Evolutionary conservation across 1,140 invertebrate genomes (phyloP).

Genomic region (Hetaerina americana): DNA sequence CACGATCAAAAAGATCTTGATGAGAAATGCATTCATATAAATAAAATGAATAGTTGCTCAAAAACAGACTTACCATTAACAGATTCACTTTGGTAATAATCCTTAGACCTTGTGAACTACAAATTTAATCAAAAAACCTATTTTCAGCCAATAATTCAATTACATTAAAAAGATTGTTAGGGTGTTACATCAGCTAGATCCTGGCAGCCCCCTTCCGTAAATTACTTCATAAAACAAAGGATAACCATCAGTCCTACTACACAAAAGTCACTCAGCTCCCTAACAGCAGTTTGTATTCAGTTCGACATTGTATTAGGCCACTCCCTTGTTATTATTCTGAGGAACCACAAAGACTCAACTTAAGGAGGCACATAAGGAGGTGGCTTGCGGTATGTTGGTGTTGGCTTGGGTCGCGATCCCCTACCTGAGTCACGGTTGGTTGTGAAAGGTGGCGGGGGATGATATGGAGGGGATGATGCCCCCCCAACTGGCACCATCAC

Average conservation of each 20-base stretch:
- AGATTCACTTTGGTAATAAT: too few species aligned
- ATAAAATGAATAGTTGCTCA: background rate
- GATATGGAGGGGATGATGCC: conserved; percentile 40
- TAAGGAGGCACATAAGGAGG: conserved; percentile 86
- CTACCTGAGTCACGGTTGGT: conserved; percentile 50
- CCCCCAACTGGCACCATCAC: conserved; percentile 12
- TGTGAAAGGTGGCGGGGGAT: conserved; percentile 68
- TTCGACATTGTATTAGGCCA: background rate
- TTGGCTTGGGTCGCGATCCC: conserved; percentile 56
- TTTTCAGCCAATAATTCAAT: too few species aligned
- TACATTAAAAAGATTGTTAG: too few species aligned
- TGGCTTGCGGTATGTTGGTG: conserved; percentile 76
- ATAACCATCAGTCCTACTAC: background rate
- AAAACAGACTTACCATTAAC: too few species aligned
- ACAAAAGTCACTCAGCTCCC: background rate
- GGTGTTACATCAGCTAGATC: background rate
- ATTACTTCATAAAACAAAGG: background rate
- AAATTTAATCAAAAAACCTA: too few species aligned
- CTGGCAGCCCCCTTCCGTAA: background rate
- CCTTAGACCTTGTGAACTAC: too few species aligned
- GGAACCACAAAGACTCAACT: conserved; percentile 21
- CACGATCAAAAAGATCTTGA: background rate
- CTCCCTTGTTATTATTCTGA: background rate
- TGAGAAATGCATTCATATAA: background rate
- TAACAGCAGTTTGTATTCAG: background rate